A percentile compares a stretch with the other conserved stretches of the same genome.
phyloP scores from a whole-genome alignment of 1,140 invertebrate genomes.

The Papilio polyxenes region DNA sequence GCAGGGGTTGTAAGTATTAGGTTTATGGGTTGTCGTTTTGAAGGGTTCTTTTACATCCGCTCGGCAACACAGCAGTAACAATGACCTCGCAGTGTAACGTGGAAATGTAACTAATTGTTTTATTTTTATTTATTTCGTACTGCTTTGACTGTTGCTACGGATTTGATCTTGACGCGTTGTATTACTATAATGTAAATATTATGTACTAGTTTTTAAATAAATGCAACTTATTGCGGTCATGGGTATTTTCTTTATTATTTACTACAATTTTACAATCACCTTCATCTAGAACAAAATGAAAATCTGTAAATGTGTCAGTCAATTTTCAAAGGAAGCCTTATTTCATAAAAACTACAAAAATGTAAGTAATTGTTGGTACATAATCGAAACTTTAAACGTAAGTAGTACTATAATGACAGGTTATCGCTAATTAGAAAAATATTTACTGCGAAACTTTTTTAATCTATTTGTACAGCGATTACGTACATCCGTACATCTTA shows the following conservation, averaged over 20 bases:
- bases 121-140: conserved; percentile 75
- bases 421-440: not conserved
- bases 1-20: conserved; percentile 37
- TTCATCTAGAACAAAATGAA: not conserved
- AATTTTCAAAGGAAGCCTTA: too few species aligned
- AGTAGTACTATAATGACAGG: not conserved
- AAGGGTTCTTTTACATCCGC: conserved; percentile 43
- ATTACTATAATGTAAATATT: conserved; percentile 76
- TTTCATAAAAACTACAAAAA: too few species aligned
- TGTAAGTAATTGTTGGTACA: not conserved
- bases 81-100: conserved; percentile 57
- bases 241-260: conserved; percentile 46
- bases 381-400: not conserved
- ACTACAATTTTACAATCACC: conserved; percentile 32
- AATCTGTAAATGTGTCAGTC: too few species aligned
- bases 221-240: conserved; percentile 68
- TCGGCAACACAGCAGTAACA: conserved; percentile 57
- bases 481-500: conserved; percentile 13
- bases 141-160: conserved; percentile 79
- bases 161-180: conserved; percentile 78
- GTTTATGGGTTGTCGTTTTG: not conserved
- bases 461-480: not conserved
- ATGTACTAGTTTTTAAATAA: conserved; percentile 73
- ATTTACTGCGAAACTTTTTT: not conserved
- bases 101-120: conserved; percentile 55